Percentiles rank a stretch among this genome's conserved stretches.
phyloP scores from a whole-genome alignment of 37 sponge, comb jelly and placozoan genomes.

The Ianthella basta region DNA sequence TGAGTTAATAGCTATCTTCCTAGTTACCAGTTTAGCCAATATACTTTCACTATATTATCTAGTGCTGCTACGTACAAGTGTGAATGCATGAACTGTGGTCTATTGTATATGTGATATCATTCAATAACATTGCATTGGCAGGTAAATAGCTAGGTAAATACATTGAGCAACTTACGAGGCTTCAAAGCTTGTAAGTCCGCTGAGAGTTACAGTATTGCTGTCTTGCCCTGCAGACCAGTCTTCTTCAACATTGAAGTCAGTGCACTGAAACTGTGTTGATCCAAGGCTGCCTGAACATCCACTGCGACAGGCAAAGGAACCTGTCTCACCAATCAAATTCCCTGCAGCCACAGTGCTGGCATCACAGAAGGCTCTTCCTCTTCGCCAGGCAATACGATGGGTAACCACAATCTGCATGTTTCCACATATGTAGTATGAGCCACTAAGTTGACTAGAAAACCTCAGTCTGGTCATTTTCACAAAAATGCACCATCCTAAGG shows the following conservation, averaged over 20 bases:
- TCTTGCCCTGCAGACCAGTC: slow-evolving; percentile 49
- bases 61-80: no score
- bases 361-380: slow-evolving; percentile 12
- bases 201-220: not conserved
- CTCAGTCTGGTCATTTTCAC: no score
- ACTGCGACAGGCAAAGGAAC: not conserved
- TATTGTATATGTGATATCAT: no score
- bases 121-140: no score
- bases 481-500: no score
- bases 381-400: slow-evolving; percentile 47
- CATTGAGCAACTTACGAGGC: slow-evolving; percentile 45
- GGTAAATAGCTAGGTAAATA: no score
- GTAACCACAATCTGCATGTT: slow-evolving; percentile 41
- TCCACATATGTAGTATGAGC: not conserved
- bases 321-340: not conserved
- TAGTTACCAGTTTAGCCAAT: no score
- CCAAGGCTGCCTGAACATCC: slow-evolving; percentile 39
- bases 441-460: no score
- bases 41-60: no score
- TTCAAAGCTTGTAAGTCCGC: slow-evolving; percentile 22
- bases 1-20: no score
- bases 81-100: no score
- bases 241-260: slow-evolving; percentile 43
- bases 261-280: slow-evolving; percentile 32
- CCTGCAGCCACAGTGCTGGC: not conserved